Evolutionary conservation across 2,113 vertebrate genomes (phyloP).

Genomic region (Cygnus buccinator): DNA sequence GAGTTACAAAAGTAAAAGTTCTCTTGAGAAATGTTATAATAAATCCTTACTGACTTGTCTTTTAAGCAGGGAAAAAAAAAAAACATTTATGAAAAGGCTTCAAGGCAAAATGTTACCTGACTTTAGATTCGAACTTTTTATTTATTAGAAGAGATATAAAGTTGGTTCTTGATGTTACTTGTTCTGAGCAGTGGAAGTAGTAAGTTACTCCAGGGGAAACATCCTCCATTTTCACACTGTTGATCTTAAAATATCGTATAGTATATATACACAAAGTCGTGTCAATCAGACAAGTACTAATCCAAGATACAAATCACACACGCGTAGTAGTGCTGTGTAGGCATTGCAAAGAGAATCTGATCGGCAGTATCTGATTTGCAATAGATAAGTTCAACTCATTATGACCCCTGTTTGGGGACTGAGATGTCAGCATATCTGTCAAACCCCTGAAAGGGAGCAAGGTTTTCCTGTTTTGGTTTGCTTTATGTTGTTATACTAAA

Average conservation of each 20-base stretch:
- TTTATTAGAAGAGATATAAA: slow-evolving; percentile 52
- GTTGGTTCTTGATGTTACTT: slow-evolving; percentile 9
- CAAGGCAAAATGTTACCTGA: slow-evolving; percentile 67
- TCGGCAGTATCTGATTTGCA: slow-evolving; percentile 12
- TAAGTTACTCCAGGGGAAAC: slow-evolving; percentile 37
- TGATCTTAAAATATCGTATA: slow-evolving; percentile 1
- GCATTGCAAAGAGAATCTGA: neutral
- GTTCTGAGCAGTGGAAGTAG: slow-evolving; percentile 33
- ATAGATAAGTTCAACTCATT: neutral
- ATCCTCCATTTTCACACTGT: neutral
- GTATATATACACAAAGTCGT: neutral
- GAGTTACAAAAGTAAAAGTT: slow-evolving; percentile 37
- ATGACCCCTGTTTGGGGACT: neutral
- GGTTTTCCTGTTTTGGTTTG: neutral
- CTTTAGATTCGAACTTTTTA: slow-evolving; percentile 66
- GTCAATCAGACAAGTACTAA: slow-evolving; percentile 6
- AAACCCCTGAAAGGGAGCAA: neutral
- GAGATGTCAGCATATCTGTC: neutral
- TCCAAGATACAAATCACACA: neutral
- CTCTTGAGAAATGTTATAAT: slow-evolving; percentile 62
- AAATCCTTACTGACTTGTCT: slow-evolving; percentile 72
- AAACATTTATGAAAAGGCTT: slow-evolving; percentile 63
- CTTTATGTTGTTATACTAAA: neutral
- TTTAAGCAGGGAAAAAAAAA: slow-evolving; percentile 65
- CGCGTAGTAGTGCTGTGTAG: neutral